Percentiles rank a stretch among this genome's conserved stretches.
Conservation (phyloP, 1,140 invertebrate genomes). For the Pygmarrhopalites habei region DNA sequence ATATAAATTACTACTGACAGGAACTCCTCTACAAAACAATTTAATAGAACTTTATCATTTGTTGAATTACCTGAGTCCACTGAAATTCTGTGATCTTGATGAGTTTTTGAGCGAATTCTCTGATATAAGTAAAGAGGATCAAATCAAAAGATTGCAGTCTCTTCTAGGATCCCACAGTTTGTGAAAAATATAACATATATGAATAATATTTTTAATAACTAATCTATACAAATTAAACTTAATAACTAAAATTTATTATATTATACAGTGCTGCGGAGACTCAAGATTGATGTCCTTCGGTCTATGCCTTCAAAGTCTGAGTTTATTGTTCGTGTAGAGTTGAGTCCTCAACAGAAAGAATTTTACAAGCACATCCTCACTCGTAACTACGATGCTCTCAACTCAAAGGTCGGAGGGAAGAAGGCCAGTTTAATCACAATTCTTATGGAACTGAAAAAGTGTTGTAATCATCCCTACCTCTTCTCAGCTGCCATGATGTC, state of each 20-base stretch:
- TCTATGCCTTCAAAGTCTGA: conserved; percentile 99
- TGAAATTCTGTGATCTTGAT: conserved; percentile 87
- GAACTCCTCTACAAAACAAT: conserved; percentile 98
- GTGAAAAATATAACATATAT: no score
- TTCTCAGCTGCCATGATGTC: conserved; percentile 92
- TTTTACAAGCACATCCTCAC: conserved; percentile 99
- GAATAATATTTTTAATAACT: no score
- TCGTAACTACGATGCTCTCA: conserved; percentile 94
- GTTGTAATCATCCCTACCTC: conserved; percentile 98
- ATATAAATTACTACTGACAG: conserved; percentile 95
- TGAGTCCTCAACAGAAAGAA: conserved; percentile 99
- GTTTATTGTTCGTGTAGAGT: conserved; percentile 96
- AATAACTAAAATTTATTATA: no score
- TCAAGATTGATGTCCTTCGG: conserved; percentile 93
- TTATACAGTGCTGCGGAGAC: conserved; percentile 89
- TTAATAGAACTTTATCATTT: conserved; percentile 98
- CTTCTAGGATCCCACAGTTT: conserved; percentile 98
- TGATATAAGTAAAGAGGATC: conserved; percentile 98
- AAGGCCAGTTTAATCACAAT: conserved; percentile 90
- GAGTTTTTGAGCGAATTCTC: conserved; percentile 97
- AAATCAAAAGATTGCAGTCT: conserved; percentile 96
- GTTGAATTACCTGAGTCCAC: conserved; percentile 91
- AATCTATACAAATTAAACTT: no score
- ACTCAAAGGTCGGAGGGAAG: conserved; percentile 44
- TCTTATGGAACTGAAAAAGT: conserved; percentile 99